These are phyloP conservation scores for Ptilorrhoa leucosticta DNA, from an alignment of 2,113 vertebrate genomes.

Conservation along the genomic window DNA sequence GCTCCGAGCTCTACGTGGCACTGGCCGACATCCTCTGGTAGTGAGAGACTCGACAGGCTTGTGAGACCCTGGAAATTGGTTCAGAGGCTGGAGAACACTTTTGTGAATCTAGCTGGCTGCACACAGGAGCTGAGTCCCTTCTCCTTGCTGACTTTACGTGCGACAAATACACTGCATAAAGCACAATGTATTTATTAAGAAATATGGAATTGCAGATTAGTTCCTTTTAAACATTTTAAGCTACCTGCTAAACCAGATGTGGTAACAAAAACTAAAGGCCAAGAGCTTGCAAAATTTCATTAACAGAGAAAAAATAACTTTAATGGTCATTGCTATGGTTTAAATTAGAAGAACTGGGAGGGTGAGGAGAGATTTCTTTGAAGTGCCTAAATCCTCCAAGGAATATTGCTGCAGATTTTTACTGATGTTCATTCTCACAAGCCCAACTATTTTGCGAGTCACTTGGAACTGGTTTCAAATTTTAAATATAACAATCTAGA, in stretches of 20 bases:
- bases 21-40: not conserved
- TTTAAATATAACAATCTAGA: not conserved
- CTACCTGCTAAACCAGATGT: slow-evolving; percentile 3
- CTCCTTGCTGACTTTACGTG: not conserved
- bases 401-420: not conserved
- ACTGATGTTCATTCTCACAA: not conserved
- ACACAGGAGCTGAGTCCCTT: not conserved
- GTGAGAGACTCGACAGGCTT: not conserved
- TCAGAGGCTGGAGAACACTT: not conserved
- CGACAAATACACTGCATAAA: not conserved
- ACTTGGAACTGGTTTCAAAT: not conserved
- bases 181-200: not conserved
- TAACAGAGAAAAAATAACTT: slow-evolving; percentile 19
- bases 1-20: not conserved
- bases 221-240: not conserved
- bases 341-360: not conserved
- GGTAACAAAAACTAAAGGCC: slow-evolving; percentile 2
- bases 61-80: not conserved
- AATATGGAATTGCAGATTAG: not conserved
- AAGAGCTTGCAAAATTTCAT: not conserved
- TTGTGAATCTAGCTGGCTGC: not conserved
- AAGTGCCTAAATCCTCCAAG: not conserved
- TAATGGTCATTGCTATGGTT: not conserved
- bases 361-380: not conserved
- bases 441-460: not conserved